Conservation (phyloP, 1,140 invertebrate genomes). For the Venturia canescens region DNA sequence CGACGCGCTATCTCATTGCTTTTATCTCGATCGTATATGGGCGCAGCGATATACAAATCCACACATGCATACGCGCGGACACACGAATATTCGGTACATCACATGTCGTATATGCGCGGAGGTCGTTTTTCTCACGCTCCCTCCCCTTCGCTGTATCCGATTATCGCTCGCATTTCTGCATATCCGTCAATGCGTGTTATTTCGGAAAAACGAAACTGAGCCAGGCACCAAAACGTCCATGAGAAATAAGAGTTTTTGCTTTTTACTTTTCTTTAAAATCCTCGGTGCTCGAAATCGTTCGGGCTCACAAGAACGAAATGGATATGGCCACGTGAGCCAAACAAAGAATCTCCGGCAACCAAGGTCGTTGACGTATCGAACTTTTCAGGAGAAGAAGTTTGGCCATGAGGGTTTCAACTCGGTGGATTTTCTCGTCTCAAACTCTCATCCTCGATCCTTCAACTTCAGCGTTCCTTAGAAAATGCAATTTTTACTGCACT, state of each 20-base stretch:
- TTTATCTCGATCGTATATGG: slow-evolving; percentile 62
- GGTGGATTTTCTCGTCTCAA: slow-evolving; percentile 5
- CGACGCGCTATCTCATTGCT: slow-evolving; percentile 60
- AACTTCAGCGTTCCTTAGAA: neutral
- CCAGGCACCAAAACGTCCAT: too few relatives aligned
- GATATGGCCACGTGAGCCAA: too few relatives aligned
- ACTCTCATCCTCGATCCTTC: slow-evolving; percentile 5
- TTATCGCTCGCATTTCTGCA: too few relatives aligned
- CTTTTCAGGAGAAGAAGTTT: neutral
- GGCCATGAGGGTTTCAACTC: slow-evolving; percentile 11
- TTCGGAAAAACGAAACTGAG: too few relatives aligned
- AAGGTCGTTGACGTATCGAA: neutral
- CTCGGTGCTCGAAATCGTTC: too few relatives aligned
- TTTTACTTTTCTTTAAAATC: too few relatives aligned
- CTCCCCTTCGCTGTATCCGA: neutral
- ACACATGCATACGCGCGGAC: neutral
- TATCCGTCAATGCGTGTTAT: too few relatives aligned
- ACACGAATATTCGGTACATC: neutral
- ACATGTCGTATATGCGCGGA: neutral
- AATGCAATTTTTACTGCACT: too few relatives aligned
- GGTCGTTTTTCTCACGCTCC: neutral
- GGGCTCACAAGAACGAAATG: too few relatives aligned
- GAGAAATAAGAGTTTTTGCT: too few relatives aligned
- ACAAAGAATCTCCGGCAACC: too few relatives aligned
- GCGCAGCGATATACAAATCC: slow-evolving; percentile 28